phyloP scores from a whole-genome alignment of 64 coral and sea anemone species.

The Pocillopora verrucosa region DNA sequence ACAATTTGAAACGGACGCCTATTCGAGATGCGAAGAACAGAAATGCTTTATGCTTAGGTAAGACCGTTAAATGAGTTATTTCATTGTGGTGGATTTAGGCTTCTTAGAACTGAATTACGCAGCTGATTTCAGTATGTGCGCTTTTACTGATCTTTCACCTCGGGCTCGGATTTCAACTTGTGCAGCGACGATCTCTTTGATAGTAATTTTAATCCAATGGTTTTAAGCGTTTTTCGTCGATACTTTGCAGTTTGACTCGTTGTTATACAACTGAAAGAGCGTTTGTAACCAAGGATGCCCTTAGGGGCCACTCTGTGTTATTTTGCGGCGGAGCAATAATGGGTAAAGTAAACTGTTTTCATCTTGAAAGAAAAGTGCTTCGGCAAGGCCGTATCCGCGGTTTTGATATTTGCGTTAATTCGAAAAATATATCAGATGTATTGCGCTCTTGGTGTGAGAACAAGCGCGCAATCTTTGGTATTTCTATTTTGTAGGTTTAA shows the following conservation, averaged over 20 bases:
- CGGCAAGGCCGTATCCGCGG: not conserved
- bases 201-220: not conserved
- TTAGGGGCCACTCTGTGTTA: slow-evolving; percentile 1
- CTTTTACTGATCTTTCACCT: not conserved
- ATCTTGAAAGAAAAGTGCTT: slow-evolving; percentile 21
- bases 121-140: not conserved
- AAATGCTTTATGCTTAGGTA: slow-evolving; percentile 82
- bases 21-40: slow-evolving; percentile 70
- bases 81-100: slow-evolving; percentile 23
- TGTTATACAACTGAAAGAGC: not conserved
- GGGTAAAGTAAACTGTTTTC: slow-evolving; percentile 18
- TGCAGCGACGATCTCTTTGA: not conserved
- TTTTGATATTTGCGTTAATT: slow-evolving; percentile 9
- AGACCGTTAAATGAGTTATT: slow-evolving; percentile 36
- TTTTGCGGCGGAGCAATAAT: slow-evolving; percentile 17
- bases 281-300: slow-evolving; percentile 37
- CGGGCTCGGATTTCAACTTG: slow-evolving; percentile 22
- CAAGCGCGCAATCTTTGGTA: not conserved
- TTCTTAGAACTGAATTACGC: not conserved
- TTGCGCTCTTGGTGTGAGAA: not conserved
- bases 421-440: not conserved
- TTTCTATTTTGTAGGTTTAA: not conserved
- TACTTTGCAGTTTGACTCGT: not conserved
- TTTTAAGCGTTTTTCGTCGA: not conserved
- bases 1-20: slow-evolving; percentile 60